phyloP scores from a whole-genome alignment of 2,888 invertebrate genomes.

The Pegoplata infirma region DNA sequence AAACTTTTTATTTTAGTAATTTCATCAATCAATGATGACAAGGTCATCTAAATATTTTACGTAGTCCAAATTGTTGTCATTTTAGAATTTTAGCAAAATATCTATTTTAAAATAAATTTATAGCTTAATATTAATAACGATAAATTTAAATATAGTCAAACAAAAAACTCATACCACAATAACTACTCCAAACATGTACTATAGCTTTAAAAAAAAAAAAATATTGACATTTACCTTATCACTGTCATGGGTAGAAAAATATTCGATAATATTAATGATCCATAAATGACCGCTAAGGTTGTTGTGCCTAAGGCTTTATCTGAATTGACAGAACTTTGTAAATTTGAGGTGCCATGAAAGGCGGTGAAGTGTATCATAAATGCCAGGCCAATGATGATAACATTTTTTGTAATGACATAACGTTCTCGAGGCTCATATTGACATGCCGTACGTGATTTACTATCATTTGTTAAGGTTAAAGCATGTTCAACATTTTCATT shows the following conservation, averaged over 20 bases:
- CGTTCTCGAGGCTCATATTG: constrained; percentile 82
- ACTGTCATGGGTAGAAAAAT: constrained; percentile 91
- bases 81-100: background rate
- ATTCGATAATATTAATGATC: constrained; percentile 91
- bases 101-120: background rate
- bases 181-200: background rate
- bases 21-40: background rate
- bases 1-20: background rate
- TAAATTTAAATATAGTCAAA: background rate
- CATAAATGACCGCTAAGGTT: constrained; percentile 91
- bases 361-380: constrained; percentile 96
- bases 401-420: constrained; percentile 90
- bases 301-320: constrained; percentile 90
- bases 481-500: constrained; percentile 19
- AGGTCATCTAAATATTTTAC: background rate
- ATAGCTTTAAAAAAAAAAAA: background rate
- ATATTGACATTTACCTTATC: constrained; percentile 82
- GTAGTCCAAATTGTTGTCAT: background rate
- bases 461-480: constrained; percentile 21
- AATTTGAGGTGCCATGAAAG: constrained; percentile 90
- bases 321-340: constrained; percentile 91
- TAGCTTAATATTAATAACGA: background rate
- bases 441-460: constrained; percentile 47
- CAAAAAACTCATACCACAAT: background rate
- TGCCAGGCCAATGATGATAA: constrained; percentile 89